Evolutionary conservation across 2,888 invertebrate genomes (phyloP), one percentile per base, ranked within the genome.

Genomic region (Melinaea menophilus): DNA sequence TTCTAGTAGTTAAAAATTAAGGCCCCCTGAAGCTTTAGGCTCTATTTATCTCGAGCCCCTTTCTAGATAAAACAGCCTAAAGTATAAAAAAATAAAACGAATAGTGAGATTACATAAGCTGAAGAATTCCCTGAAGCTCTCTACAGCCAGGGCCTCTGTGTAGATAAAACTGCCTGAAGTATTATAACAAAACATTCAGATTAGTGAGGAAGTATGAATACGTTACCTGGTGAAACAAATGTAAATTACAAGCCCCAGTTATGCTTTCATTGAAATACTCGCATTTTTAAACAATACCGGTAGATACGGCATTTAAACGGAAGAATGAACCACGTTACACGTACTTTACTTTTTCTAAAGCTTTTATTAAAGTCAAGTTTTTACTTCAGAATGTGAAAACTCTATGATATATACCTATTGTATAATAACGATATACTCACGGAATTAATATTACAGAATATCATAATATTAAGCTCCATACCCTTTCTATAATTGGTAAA

Each of bases 261-360:
- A 31, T 51, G 31, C 31, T 31, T 31, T 31, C 51, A 51, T 51
- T 51, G 51, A 51, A 51, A 51, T 31, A 31, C 31, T 51, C 7
- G 51, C 31, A 31, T 51, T 51, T 51, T 51, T 51, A 51, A 51
- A 51, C 51, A 51, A 51, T 51, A 51, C 51, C 22, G 51, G 31
- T 51, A 51, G 51, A 51, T 51, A 51, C 51, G 31, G 51, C 51
- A 51, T 51, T 51, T 51, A 51, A 51, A 51, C 51, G 31, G 51
- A 51, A 51, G 51, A 51, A 51, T 51, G 51, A 51, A 51, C 51
- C 51, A 51, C 31, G 51, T 51, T 51, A 51, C 51, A 51, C 22
- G 41, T 5, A 41, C 41, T 41, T 41, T 5, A 41, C 41, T 41
- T 41, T 31, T 51, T 51, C 31, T 51, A 51, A 31, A 51, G 51